Base-by-base conservation (phyloP, 2,888 invertebrate species). In the Helleia helle region DNA sequence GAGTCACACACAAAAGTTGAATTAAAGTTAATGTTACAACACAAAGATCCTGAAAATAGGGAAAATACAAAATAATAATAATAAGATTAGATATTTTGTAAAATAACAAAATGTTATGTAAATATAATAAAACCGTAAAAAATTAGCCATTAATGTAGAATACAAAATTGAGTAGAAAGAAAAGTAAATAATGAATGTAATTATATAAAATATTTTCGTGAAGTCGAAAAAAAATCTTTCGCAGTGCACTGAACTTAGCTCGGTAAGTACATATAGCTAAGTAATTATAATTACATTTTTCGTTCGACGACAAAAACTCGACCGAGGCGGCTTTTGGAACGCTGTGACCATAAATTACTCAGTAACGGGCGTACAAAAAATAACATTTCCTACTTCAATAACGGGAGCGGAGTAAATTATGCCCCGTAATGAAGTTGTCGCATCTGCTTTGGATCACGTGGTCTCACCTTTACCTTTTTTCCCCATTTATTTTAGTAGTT, bases 351-450 rank as follows among this genome's bases (percentile, higher is more conserved):
- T 81, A 81, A 80, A 81, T 81, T 71, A 72, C 61, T 43, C 50
- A 56, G 59, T 74, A 75, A 81, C 71, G 60, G 66, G 58, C 56
- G 58, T 57, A 63, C 58, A 73, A 73, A 73, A 76, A 72, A 65
- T 52, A 64, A 57, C 66, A 68, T 66, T 80, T 76, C 77, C 80
- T 76, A 76, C 71, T 74, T 66, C 70, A 67, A 67, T 77, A 74
- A 77, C 79, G 74, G 80, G 79, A 80, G 75, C 69, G 69, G 55
- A 66, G 77, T 80, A 74, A 77, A 72, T 77, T 75, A 77, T 71
- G 64, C 54, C 53, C 60, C 62, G 70, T 76, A 79, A 79, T 76
- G 74, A 75, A 75, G 71, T 65, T 63, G 71, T 73, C 68, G 64
- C 83, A 83, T 80, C 81, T 83, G 81, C 75, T 59, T 56, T 52